Base-by-base conservation (phyloP, 2,113 vertebrate species). In the Ceyx cyanopectus region DNA sequence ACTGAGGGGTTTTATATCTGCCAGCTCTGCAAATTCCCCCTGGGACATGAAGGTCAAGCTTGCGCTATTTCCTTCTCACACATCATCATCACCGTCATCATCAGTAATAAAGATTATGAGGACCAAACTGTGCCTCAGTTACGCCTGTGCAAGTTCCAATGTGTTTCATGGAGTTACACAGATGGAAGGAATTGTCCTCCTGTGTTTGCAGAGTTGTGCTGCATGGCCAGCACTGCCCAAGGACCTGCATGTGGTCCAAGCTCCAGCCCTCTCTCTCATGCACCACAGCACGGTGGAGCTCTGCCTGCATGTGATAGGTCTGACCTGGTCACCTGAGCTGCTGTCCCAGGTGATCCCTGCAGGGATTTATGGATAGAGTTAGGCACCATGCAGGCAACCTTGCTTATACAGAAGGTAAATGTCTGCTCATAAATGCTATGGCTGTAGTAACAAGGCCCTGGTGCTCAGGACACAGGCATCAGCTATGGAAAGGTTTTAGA, bases 41-140 rank as follows among this genome's bases (percentile, higher is more conserved):
- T 60, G 68, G 67, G 79, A 75, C 8, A 2, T 53, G 78, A 89
- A 95, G 86, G 84, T 89, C 92, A 94, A 92, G 48, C 75, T 96
- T 85, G 91, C 1, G 22, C 76, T 95, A 87, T 95, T 96, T 96
- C 94, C 92, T 94, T 82, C 95, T 96, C 94, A 93, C 94, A 95
- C 94, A 96, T 96, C 95, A 96, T 96, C 92, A 93, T 88, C 72
- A 82, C 81, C 5, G 3, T 91, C 88, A 84, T 78, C 83, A 87
- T 72, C 86, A 91, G 90, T 83, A 92, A 89, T 82, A 95, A 88
- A 86, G 83, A 82, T 80, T 89, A 67, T 70, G 63, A 85, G 56
- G 67, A 68, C 75, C 84, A 80, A 96, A 81, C 53, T 63, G 81
- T 48, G 43, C 79, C 78, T 94, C 61, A 41, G 63, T 80, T 87